Base-by-base conservation (phyloP, 2,888 invertebrate genomes). In the Sinohyriopsis cumingii region DNA sequence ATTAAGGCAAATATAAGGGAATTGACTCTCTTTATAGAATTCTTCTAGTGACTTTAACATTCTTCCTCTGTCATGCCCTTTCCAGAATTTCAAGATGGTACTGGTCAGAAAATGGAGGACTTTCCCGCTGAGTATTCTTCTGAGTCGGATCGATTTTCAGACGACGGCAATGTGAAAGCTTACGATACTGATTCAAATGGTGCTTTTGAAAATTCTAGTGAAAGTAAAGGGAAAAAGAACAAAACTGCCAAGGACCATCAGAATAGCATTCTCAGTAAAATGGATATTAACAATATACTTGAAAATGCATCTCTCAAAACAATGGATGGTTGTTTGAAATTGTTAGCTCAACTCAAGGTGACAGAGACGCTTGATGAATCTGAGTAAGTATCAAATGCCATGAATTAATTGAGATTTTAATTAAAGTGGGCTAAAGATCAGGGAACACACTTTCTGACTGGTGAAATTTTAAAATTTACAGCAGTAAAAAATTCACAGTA, bases 291-390 rank as follows among this genome's bases (percentile, higher is more conserved):
- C 55, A 75, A 78, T 28, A 72, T 87, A 55, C 61, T 86, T n/a
- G 79, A 84, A 59, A 78, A 83, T 56, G 73, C 84, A 55, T 76
- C 83, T 1, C 70, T 81, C n/a, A 78, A 84, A 60, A 86, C 84
- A 18, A 83, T 87, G 81, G 86, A 86, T 69, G 85, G 84, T 33
- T 89, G 88, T 78, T 69, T 87, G 61, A 75, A 84, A 54, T 76
- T 88, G 56, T 78, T 89, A 59, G 83, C 85, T 7, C 80, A 86
- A 59, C 76, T 89, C 56, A 83, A 86, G 66, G 80, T 86, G 19
- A 75, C 81, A 15, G 83, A 86, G 25, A 77, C 77, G 3, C 66
- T 85, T n/a, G 75, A 80, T 57, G 88, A 87, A 59, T 88, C 89
- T 18, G 89, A 88, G 89, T 89, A 77, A 84, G 87, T 84, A 24